phyloP scores from a whole-genome alignment of 2,888 invertebrate species.

The Drosophila acutilabella region DNA sequence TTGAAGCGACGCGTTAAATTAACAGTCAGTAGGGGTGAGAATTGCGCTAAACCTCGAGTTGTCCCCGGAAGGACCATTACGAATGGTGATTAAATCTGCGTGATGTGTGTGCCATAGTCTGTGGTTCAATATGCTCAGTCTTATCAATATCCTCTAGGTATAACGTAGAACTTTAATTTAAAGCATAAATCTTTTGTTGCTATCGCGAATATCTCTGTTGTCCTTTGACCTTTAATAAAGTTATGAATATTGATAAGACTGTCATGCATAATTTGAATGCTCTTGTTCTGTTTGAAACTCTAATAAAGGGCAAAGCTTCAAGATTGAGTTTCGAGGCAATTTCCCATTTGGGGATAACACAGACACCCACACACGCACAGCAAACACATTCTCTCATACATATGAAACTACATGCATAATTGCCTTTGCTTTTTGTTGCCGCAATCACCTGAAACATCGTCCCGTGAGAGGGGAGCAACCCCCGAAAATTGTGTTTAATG shows the following conservation, averaged over 20 bases:
- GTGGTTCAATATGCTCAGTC: constrained; percentile 26
- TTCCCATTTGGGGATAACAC: constrained; percentile 64
- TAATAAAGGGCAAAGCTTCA: constrained; percentile 52
- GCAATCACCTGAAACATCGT: constrained; percentile 37
- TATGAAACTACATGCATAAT: constrained; percentile 56
- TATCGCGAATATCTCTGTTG: background rate
- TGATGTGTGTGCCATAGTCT: constrained; percentile 40
- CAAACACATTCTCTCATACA: constrained; percentile 4
- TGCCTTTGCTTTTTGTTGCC: constrained; percentile 34
- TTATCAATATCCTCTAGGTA: constrained; percentile 54
- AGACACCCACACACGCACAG: constrained; percentile 19
- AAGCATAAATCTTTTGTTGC: constrained; percentile 60
- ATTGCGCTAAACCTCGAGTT: background rate
- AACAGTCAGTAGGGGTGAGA: constrained; percentile 33
- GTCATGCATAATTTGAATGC: constrained; percentile 52
- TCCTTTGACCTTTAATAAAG: constrained; percentile 45
- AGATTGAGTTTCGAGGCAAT: constrained; percentile 61
- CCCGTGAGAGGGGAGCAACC: constrained; percentile 7
- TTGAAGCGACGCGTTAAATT: constrained; percentile 72
- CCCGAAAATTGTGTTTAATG: constrained; percentile 67
- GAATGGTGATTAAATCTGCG: constrained; percentile 42
- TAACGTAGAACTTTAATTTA: constrained; percentile 29
- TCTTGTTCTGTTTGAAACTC: constrained; percentile 44
- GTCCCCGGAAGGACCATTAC: constrained; percentile 26
- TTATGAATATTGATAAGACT: constrained; percentile 76